Conservation (phyloP, 1,140 invertebrate species). For the Drosophila miranda region DNA sequence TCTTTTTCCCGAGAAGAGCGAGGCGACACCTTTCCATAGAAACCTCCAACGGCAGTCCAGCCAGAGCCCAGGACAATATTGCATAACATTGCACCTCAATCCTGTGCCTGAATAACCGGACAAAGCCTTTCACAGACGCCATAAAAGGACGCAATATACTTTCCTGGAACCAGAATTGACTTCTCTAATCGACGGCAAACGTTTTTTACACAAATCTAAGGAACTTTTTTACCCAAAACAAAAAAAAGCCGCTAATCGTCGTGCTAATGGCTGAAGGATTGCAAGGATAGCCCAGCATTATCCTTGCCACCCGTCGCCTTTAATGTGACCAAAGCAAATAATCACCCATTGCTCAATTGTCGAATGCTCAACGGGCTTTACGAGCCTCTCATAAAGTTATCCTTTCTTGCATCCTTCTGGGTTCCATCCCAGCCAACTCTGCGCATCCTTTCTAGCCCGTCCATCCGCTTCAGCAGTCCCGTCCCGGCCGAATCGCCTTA, state of each 20-base stretch:
- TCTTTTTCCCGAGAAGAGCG: neutral
- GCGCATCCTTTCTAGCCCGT: no score
- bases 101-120: constrained; percentile 13
- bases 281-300: constrained; percentile 60
- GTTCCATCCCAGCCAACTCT: constrained; percentile 14
- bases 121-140: constrained; percentile 27
- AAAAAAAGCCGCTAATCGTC: constrained; percentile 61
- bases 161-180: constrained; percentile 50
- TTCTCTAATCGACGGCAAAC: constrained; percentile 18
- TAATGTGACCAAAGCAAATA: constrained; percentile 79
- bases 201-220: constrained; percentile 48
- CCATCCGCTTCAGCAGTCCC: no score
- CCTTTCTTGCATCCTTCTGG: constrained; percentile 68
- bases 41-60: neutral
- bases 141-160: neutral
- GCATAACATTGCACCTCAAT: constrained; percentile 32
- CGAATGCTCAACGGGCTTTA: constrained; percentile 64
- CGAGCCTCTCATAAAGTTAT: constrained; percentile 70
- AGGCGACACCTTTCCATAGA: constrained; percentile 2
- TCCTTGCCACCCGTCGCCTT: constrained; percentile 73
- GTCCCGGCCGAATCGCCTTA: constrained; percentile 22
- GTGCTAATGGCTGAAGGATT: constrained; percentile 59
- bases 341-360: constrained; percentile 78
- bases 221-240: constrained; percentile 46
- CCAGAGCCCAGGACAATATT: constrained; percentile 14